A percentile compares a stretch with the other conserved stretches of the same genome.
These are phyloP conservation scores for Ploceus nigricollis DNA, from an alignment of 2,113 vertebrate species.

Conservation along the genomic window DNA sequence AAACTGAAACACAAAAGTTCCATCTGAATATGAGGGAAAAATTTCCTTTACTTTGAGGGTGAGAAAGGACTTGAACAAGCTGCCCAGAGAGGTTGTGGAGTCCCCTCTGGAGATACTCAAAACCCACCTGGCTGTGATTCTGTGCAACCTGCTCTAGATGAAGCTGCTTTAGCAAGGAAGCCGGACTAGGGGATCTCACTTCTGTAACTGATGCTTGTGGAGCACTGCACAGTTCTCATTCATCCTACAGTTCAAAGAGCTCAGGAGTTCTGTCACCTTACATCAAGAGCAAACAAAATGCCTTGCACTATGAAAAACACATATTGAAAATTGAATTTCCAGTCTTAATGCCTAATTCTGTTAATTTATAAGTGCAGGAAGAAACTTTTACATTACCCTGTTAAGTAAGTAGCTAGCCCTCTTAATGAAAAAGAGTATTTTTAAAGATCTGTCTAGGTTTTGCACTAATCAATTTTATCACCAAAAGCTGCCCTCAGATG, in stretches of 20 bases:
- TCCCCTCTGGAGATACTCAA: neutral
- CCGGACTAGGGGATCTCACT: neutral
- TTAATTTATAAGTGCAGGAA: neutral
- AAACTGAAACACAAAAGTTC: neutral
- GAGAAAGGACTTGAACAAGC: neutral
- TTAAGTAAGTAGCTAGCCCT: neutral
- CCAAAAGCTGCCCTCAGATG: neutral
- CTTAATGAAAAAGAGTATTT: neutral
- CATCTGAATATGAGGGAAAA: neutral
- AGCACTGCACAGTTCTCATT: neutral
- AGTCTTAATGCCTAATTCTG: neutral
- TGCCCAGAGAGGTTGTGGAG: neutral
- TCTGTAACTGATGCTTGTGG: neutral
- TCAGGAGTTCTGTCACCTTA: neutral
- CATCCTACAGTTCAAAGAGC: neutral
- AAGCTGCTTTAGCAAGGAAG: neutral
- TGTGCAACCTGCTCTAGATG: neutral
- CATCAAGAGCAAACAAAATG: neutral
- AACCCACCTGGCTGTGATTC: neutral
- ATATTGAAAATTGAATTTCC: neutral
- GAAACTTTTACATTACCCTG: neutral
- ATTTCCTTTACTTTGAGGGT: neutral
- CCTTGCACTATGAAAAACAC: neutral
- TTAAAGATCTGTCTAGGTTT: neutral
- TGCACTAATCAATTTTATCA: neutral